Percentiles rank a stretch among this genome's conserved stretches.
Conservation (phyloP, 2,113 vertebrate species). For the Burhinus bistriatus region DNA sequence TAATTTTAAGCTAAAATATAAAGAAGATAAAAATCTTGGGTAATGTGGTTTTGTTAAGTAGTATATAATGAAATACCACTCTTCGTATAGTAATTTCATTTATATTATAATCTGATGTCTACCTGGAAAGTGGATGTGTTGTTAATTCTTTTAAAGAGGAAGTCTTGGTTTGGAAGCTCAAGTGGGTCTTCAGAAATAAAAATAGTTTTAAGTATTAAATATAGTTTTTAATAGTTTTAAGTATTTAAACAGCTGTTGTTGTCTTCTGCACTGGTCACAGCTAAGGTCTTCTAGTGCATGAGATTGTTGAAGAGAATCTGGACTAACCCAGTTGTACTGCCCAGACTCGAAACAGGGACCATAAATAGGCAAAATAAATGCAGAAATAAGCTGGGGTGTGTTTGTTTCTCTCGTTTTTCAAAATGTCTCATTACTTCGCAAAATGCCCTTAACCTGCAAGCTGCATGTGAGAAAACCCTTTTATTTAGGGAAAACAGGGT, state of each 20-base stretch:
- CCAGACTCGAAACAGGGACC: neutral
- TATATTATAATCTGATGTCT: neutral
- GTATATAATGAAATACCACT: neutral
- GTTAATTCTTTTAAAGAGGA: neutral
- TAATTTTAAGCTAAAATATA: neutral
- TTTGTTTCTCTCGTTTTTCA: neutral
- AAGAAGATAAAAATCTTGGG: neutral
- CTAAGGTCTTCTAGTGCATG: fast-evolving
- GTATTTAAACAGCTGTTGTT: neutral
- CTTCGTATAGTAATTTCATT: neutral
- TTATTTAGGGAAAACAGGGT: neutral
- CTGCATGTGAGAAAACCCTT: fast-evolving
- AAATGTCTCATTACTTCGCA: neutral
- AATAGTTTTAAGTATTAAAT: neutral
- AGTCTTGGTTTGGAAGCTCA: neutral
- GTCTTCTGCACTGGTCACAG: neutral
- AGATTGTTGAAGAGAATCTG: neutral
- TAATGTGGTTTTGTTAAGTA: neutral
- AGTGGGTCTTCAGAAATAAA: neutral
- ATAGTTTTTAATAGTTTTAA: neutral
- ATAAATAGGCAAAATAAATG: neutral
- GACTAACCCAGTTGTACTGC: neutral
- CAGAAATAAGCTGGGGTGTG: neutral
- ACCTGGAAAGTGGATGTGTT: neutral
- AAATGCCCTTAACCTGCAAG: neutral